Conservation (phyloP, 2,797 vertebrate species). For the Botia kubotai region DNA sequence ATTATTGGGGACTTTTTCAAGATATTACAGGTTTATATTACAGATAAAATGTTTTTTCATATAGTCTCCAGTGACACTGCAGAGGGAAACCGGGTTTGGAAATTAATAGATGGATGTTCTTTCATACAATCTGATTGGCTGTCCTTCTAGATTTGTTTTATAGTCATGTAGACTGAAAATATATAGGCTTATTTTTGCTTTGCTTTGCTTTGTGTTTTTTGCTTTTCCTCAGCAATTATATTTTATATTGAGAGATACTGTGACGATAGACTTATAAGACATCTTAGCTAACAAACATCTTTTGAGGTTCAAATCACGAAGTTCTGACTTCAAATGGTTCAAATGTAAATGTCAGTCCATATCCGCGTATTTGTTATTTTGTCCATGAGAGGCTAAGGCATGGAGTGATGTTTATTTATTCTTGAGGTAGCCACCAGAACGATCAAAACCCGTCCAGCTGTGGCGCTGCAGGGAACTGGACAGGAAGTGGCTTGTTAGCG, state of each 20-base stretch:
- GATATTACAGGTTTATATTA: conserved; percentile 39
- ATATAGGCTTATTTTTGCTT: background rate
- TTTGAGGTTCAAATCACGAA: background rate
- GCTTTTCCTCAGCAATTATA: background rate
- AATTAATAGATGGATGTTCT: background rate
- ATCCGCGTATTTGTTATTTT: conserved; percentile 46
- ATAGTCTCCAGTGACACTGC: background rate
- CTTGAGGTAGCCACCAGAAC: conserved; percentile 63
- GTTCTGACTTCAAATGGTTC: conserved; percentile 29
- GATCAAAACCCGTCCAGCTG: conserved; percentile 67
- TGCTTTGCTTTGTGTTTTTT: background rate
- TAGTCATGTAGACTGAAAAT: background rate
- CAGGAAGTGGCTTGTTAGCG: conserved; percentile 74
- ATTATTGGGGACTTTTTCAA: conserved; percentile 47
- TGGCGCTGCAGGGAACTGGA: conserved; percentile 53
- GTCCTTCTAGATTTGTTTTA: conserved; percentile 16
- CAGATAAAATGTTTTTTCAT: conserved; percentile 34
- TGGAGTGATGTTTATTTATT: conserved; percentile 43
- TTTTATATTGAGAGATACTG: background rate
- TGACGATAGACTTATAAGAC: background rate
- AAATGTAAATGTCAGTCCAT: conserved; percentile 11
- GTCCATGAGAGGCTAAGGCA: conserved; percentile 31
- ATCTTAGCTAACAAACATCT: conserved; percentile 15
- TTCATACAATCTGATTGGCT: conserved; percentile 34
- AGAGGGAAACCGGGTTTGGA: too few relatives aligned